A percentile compares a stretch with the other conserved stretches of the same genome.
These are phyloP conservation scores for Gnathonemus longibarbis DNA, from an alignment of 2,113 vertebrate species.

Conservation along the genomic window DNA sequence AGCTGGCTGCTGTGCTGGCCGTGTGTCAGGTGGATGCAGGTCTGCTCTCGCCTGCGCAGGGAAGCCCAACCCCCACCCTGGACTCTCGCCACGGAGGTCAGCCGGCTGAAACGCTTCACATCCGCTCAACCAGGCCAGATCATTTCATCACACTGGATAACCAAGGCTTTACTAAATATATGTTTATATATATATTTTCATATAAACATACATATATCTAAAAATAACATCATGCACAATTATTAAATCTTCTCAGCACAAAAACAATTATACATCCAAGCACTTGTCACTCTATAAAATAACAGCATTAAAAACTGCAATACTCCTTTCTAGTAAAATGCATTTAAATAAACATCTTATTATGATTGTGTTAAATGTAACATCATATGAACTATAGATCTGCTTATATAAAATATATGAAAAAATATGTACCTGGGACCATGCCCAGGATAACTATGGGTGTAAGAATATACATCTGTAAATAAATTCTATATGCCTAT, in stretches of 20 bases:
- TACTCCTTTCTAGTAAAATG: constrained; percentile 11
- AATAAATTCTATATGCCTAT: not conserved
- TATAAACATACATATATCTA: constrained; percentile 32
- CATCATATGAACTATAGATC: not conserved
- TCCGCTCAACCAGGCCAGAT: constrained; percentile 26
- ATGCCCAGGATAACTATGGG: not conserved
- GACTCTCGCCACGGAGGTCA: not conserved
- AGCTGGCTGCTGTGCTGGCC: not conserved
- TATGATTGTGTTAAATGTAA: not conserved
- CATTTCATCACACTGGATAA: constrained; percentile 25
- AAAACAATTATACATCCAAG: constrained; percentile 25
- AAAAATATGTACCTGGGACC: not conserved
- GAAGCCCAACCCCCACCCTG: not conserved
- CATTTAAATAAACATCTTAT: constrained; percentile 13
- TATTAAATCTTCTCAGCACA: constrained; percentile 23
- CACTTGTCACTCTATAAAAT: constrained; percentile 28
- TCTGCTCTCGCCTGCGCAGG: not conserved
- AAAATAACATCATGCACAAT: constrained; percentile 35
- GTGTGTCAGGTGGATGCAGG: not conserved
- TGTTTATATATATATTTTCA: constrained; percentile 25
- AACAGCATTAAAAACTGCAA: constrained; percentile 28
- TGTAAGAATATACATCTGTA: constrained; percentile 22
- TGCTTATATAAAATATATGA: constrained; percentile 11
- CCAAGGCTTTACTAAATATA: constrained; percentile 35
- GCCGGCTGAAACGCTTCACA: constrained; percentile 6